Evolutionary conservation across 2,888 invertebrate genomes (phyloP), one percentile per base, ranked within the genome.

Genomic region (Cheilosia variabilis): DNA sequence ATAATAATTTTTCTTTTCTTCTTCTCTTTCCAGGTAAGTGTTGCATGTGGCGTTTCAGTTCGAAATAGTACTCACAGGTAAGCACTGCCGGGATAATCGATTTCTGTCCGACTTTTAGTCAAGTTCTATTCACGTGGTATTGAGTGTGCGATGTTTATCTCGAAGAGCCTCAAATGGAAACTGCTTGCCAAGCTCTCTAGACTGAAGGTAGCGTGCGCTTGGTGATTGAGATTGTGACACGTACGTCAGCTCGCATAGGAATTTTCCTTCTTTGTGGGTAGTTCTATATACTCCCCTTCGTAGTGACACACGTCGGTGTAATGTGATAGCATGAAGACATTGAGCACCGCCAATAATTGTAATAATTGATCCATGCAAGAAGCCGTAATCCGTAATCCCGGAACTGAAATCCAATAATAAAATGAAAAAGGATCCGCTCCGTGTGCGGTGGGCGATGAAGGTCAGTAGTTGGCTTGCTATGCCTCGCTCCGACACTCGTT

Each of bases 321-420:
- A 63, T 45, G 43, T 43, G 55, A 77, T 34, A 55, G 31, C 37
- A 80, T 7, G 53, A 68, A 22, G 65, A 65, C 37, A 79, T 65
- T 63, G 75, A 68, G 68, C 79, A 79, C 78, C 73, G 22, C 79
- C 73, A 84, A 73, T 84, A 75, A 84, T 79, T 75, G 75, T 41
- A 66, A 79, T 65, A 79, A 84, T 84, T 71, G 71, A 79, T 71
- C 43, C 65, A 22, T 65, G 15, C 47, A 58, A 66, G 53, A 71
- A 84, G 75, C 75, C 75, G 47, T 75, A 71, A 71, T 69, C 75
- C 58, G 9, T 6, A 27, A 6, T 27, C 6, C 27, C 4, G 31
- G 9, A 31, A 31, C 31, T 63, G 58, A 50, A 68, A 75, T 75
- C 41, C 58, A 68, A 66, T 69, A 60, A 55, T 47, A 41, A 62